phyloP scores from a whole-genome alignment of 2,888 invertebrate genomes.

The Craniophora ligustri region DNA sequence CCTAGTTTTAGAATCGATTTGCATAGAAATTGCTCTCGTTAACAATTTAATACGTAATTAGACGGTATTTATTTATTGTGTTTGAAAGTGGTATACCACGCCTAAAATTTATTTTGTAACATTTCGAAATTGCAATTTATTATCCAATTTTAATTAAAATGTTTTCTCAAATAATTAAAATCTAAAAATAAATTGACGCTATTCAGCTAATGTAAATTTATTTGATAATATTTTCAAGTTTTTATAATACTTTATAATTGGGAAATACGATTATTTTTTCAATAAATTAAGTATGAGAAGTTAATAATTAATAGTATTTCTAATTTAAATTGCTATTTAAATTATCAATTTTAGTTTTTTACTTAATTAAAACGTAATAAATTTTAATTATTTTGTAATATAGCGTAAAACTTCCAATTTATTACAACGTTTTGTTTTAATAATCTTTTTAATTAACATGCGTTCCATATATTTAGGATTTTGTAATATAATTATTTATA shows the following conservation, averaged over 20 bases:
- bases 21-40: constrained; percentile 48
- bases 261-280: constrained; percentile 4
- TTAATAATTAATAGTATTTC: neutral
- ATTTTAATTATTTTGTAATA: too few relatives aligned
- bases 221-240: constrained; percentile 2
- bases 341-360: neutral
- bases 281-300: neutral
- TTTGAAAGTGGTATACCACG: too few relatives aligned
- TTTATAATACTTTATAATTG: constrained; percentile 10
- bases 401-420: too few relatives aligned
- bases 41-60: constrained; percentile 46
- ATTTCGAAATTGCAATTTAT: neutral
- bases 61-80: constrained; percentile 17
- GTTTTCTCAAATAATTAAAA: neutral
- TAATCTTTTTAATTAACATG: too few relatives aligned
- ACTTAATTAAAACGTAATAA: constrained; percentile 5
- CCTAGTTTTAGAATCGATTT: constrained; percentile 43
- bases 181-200: too few relatives aligned
- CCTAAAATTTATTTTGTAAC: neutral
- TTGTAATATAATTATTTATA: too few relatives aligned
- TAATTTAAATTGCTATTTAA: neutral
- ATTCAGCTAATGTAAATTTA: neutral
- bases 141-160: neutral
- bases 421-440: too few relatives aligned
- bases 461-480: too few relatives aligned